Conservation (phyloP, 2,797 vertebrate species). For the Protosalanx chinensis region DNA sequence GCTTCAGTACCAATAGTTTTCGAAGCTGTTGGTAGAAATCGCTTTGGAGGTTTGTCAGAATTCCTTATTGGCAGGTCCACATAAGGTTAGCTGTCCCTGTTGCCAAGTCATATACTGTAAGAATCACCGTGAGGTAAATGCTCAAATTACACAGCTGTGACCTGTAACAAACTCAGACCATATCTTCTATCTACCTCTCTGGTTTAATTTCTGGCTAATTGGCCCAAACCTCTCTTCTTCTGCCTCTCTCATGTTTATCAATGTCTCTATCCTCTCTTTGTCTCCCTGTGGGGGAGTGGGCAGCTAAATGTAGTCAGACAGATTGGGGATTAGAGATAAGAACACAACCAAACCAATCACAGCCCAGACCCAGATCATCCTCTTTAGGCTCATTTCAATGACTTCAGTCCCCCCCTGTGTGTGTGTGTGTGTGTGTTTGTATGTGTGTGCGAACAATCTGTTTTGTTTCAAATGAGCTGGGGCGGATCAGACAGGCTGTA, state of each 20-base stretch:
- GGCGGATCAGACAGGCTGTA: not conserved
- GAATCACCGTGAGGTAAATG: not conserved
- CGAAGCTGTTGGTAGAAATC: too few species aligned
- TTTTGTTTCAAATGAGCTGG: conserved; percentile 1
- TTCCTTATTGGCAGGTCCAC: too few species aligned
- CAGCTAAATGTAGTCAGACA: conserved; percentile 9
- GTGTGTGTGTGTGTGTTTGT: conserved; percentile 1
- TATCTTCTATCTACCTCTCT: conserved; percentile 29
- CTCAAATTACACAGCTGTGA: not conserved
- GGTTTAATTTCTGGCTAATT: conserved; percentile 22
- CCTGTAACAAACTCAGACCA: conserved; percentile 10
- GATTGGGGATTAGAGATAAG: conserved; percentile 13
- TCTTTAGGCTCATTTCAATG: conserved; percentile 12
- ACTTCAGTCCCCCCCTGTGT: not conserved
- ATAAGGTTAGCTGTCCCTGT: too few species aligned
- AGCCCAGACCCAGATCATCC: conserved; percentile 24
- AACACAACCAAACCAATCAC: conserved; percentile 23
- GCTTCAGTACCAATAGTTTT: too few species aligned
- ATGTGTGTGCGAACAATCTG: not conserved
- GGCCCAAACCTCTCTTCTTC: conserved; percentile 35
- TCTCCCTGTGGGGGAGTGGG: conserved; percentile 19
- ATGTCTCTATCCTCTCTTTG: conserved; percentile 31
- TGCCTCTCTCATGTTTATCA: conserved; percentile 28
- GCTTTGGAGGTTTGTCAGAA: too few species aligned
- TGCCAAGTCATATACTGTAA: not conserved